A percentile compares a stretch with the other conserved stretches of the same genome.
phyloP scores from a whole-genome alignment of 2,797 vertebrate species.

The Microctenopoma lineatum region DNA sequence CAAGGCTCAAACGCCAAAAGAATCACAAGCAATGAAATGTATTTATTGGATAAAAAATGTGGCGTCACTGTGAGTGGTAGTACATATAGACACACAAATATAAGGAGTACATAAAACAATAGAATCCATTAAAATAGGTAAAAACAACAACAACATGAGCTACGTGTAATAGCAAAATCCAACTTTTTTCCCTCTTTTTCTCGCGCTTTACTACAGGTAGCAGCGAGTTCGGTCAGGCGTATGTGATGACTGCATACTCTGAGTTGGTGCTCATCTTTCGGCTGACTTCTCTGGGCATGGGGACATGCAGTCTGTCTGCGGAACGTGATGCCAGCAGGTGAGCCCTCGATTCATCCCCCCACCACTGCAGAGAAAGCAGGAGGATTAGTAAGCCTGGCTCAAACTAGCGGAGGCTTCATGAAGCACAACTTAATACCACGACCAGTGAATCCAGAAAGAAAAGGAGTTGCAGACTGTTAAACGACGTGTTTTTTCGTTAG shows the following conservation, averaged over 20 bases:
- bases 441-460: no score
- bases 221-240: constrained; percentile 59
- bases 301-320: constrained; percentile 82
- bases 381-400: background rate
- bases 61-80: background rate
- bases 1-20: constrained; percentile 47
- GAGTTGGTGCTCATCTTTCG: constrained; percentile 86
- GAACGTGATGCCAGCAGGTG: constrained; percentile 78
- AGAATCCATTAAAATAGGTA: background rate
- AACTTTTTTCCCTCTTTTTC: background rate
- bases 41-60: constrained; percentile 33
- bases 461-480: no score
- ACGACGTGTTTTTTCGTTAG: no score
- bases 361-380: constrained; percentile 64
- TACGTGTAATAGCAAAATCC: background rate
- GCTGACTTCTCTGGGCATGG: constrained; percentile 79
- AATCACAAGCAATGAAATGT: background rate
- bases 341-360: constrained; percentile 66
- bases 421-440: no score
- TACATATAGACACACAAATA: background rate
- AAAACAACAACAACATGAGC: no score
- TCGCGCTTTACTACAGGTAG: background rate
- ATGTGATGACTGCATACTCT: constrained; percentile 86
- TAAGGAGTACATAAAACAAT: background rate
- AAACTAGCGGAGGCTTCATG: no score